Evolutionary conservation across 2,888 invertebrate genomes (phyloP).

Genomic region (Cremastinae sp.): DNA sequence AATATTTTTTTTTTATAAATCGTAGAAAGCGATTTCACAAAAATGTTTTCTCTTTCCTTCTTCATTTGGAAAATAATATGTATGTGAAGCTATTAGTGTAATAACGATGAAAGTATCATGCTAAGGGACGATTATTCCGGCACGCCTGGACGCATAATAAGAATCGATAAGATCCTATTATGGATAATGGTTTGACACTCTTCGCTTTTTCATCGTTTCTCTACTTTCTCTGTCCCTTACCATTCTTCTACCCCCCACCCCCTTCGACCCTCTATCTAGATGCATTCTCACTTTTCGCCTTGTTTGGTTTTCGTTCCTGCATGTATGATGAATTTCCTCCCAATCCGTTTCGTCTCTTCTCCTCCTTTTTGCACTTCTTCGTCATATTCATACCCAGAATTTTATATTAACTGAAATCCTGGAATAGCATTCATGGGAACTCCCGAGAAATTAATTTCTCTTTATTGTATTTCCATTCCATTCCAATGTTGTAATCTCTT

Average conservation of each 20-base stretch:
- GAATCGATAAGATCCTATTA: slow-evolving; percentile 73
- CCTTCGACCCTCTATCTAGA: no score
- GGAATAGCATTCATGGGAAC: slow-evolving; percentile 32
- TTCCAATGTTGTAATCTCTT: no score
- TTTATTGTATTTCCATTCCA: slow-evolving; percentile 1
- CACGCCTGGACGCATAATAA: slow-evolving; percentile 74
- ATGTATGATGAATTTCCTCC: slow-evolving; percentile 69
- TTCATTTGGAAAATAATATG: no score
- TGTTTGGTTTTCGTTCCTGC: slow-evolving; percentile 71
- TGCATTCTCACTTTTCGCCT: slow-evolving; percentile 63
- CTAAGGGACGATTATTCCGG: slow-evolving; percentile 73
- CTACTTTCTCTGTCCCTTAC: slow-evolving; percentile 4
- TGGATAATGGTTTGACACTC: slow-evolving; percentile 71
- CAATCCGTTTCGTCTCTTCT: neutral
- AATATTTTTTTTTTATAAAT: no score
- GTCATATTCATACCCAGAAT: slow-evolving; percentile 43
- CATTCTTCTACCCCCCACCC: neutral
- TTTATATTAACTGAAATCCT: slow-evolving; percentile 67
- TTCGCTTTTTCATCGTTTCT: slow-evolving; percentile 51
- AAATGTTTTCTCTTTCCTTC: no score
- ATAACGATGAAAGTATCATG: slow-evolving; percentile 25
- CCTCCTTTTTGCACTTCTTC: neutral
- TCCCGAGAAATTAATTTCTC: slow-evolving; percentile 22
- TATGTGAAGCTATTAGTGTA: neutral
- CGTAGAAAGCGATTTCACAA: no score